These are phyloP conservation scores for Thera britannica DNA, from an alignment of 2,888 invertebrate species.

Conservation along the genomic window DNA sequence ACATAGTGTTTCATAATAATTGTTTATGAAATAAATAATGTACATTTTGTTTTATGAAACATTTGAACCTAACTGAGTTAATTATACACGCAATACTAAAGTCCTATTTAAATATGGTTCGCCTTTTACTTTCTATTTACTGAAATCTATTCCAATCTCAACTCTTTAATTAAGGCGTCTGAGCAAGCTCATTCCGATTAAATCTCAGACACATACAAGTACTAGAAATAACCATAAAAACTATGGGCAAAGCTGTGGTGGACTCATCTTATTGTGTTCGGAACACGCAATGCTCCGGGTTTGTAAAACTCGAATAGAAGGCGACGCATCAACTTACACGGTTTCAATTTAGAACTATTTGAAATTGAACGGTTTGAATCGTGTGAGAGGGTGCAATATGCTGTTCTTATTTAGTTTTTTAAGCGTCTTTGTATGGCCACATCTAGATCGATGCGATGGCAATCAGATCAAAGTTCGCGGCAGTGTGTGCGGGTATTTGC, in stretches of 20 bases:
- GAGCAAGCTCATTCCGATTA: constrained; percentile 25
- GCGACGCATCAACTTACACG: too few species aligned
- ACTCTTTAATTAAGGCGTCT: constrained; percentile 28
- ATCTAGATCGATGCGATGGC: too few species aligned
- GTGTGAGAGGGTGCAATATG: too few species aligned
- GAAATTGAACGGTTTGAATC: too few species aligned
- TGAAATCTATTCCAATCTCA: constrained; percentile 26
- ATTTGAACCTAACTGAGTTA: neutral
- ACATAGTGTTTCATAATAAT: too few species aligned
- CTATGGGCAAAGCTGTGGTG: constrained; percentile 7
- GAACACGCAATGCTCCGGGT: constrained; percentile 23
- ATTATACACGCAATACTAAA: neutral
- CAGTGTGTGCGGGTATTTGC: too few species aligned
- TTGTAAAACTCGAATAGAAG: constrained; percentile 4
- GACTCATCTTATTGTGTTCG: constrained; percentile 27
- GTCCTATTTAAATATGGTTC: neutral
- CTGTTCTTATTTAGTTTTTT: too few species aligned
- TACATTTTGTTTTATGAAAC: too few species aligned
- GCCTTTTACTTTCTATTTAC: constrained; percentile 25
- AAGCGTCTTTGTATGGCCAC: too few species aligned
- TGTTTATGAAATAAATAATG: too few species aligned
- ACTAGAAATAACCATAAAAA: constrained; percentile 1
- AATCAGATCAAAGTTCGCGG: too few species aligned
- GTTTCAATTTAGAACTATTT: too few species aligned
- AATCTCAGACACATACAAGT: constrained; percentile 20